A percentile compares a stretch with the other conserved stretches of the same genome.
These are phyloP conservation scores for Thunnus thynnus DNA, from an alignment of 2,113 vertebrate genomes.

Conservation along the genomic window DNA sequence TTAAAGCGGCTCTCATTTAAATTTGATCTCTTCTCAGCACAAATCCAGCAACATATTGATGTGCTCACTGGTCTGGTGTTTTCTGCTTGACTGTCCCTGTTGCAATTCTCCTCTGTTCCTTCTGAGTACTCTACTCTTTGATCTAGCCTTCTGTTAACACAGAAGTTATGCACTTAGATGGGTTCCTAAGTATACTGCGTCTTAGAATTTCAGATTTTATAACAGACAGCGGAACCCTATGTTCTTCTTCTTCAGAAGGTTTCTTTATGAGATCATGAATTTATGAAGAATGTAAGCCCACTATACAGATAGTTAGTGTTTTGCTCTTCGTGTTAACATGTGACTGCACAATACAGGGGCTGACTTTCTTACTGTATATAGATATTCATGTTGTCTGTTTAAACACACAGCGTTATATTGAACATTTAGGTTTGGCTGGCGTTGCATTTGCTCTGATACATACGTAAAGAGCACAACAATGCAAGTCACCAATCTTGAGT, in stretches of 20 bases:
- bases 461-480: not conserved
- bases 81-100: conserved; percentile 46
- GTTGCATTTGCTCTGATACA: conserved; percentile 14
- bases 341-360: not conserved
- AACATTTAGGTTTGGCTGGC: not conserved
- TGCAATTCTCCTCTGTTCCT: conserved; percentile 36
- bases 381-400: not conserved
- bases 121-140: conserved; percentile 57
- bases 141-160: conserved; percentile 36
- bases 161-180: conserved; percentile 35
- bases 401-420: not conserved
- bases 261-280: conserved; percentile 8
- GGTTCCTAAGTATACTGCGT: conserved; percentile 12
- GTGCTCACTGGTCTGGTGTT: conserved; percentile 5
- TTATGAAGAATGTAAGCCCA: conserved; percentile 4
- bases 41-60: not conserved
- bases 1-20: conserved; percentile 16
- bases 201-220: not conserved
- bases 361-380: not conserved
- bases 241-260: not conserved
- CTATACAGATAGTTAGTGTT: not conserved
- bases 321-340: not conserved
- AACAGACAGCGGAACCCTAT: not conserved
- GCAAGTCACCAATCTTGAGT: conserved; percentile 13
- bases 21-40: not conserved